phyloP scores from a whole-genome alignment of 2,888 invertebrate species.

The Limenitis camilla region DNA sequence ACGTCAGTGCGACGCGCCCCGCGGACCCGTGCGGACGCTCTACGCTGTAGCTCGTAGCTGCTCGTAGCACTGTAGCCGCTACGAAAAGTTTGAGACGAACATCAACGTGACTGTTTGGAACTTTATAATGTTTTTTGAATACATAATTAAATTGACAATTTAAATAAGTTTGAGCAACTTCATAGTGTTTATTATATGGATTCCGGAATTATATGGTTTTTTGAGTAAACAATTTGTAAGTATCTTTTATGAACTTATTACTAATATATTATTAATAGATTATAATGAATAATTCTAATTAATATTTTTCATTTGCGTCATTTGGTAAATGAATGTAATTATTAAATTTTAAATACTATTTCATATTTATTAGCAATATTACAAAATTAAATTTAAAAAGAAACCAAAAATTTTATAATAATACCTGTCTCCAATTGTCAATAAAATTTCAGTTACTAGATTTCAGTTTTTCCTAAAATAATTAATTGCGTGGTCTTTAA shows the following conservation, averaged over 20 bases:
- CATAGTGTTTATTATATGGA: slow-evolving; percentile 20
- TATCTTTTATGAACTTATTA: slow-evolving; percentile 25
- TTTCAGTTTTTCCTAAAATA: no score
- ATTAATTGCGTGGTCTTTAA: no score
- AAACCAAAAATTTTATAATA: no score
- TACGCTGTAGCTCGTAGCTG: slow-evolving; percentile 43
- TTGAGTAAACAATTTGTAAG: slow-evolving; percentile 41
- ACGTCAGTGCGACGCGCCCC: slow-evolving; percentile 63
- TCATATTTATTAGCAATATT: no score
- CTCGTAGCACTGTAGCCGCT: slow-evolving; percentile 35
- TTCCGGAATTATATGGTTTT: slow-evolving; percentile 19
- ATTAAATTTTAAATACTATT: no score
- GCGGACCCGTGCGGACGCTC: slow-evolving; percentile 56
- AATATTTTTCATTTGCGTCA: no score
- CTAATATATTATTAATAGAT: neutral
- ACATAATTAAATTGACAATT: neutral
- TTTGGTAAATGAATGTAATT: no score
- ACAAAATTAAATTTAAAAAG: no score
- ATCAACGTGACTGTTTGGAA: slow-evolving; percentile 4
- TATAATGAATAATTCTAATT: neutral
- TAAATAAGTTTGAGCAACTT: slow-evolving; percentile 4
- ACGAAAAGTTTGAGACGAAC: slow-evolving; percentile 33
- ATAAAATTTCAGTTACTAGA: no score
- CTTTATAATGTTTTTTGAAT: slow-evolving; percentile 3
- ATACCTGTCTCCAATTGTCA: no score